A percentile compares a stretch with the other conserved stretches of the same genome.
Conservation (phyloP, 2,797 vertebrate species). For the Cottoperca gobio region DNA sequence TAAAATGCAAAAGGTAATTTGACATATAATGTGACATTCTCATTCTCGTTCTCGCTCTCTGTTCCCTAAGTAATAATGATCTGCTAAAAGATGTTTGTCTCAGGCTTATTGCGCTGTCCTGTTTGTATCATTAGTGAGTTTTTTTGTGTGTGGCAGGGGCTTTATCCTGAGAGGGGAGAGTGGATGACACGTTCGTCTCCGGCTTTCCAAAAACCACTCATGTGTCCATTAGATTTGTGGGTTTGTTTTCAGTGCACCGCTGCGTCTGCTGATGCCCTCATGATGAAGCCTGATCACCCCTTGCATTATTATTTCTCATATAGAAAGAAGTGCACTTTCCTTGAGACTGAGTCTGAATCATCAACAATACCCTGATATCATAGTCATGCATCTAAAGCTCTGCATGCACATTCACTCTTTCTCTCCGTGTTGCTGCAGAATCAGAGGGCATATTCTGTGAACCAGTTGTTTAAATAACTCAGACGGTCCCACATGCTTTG, state of each 20-base stretch:
- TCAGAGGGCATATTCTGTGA: slow-evolving; percentile 22
- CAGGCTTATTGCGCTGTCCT: slow-evolving; percentile 68
- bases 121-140: slow-evolving; percentile 66
- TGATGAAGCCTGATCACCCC: slow-evolving; percentile 49
- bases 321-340: slow-evolving; percentile 65
- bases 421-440: slow-evolving; percentile 10
- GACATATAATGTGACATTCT: slow-evolving; percentile 67
- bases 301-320: slow-evolving; percentile 63
- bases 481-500: neutral
- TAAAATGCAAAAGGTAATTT: slow-evolving; percentile 60
- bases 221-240: slow-evolving; percentile 77
- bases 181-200: slow-evolving; percentile 66
- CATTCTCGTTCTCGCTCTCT: slow-evolving; percentile 54
- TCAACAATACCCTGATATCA: slow-evolving; percentile 52
- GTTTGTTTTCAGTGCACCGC: slow-evolving; percentile 44
- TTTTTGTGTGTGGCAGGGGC: slow-evolving; percentile 32
- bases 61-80: slow-evolving; percentile 66
- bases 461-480: neutral
- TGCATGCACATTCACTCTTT: slow-evolving; percentile 6
- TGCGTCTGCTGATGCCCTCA: slow-evolving; percentile 45
- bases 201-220: slow-evolving; percentile 71
- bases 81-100: slow-evolving; percentile 75
- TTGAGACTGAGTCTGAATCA: slow-evolving; percentile 58
- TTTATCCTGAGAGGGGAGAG: slow-evolving; percentile 58
- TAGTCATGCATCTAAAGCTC: slow-evolving; percentile 52